A percentile compares a stretch with the other conserved stretches of the same genome.
Evolutionary conservation across 2,113 vertebrate species (phyloP).

Genomic region (Centropus bengalensis): DNA sequence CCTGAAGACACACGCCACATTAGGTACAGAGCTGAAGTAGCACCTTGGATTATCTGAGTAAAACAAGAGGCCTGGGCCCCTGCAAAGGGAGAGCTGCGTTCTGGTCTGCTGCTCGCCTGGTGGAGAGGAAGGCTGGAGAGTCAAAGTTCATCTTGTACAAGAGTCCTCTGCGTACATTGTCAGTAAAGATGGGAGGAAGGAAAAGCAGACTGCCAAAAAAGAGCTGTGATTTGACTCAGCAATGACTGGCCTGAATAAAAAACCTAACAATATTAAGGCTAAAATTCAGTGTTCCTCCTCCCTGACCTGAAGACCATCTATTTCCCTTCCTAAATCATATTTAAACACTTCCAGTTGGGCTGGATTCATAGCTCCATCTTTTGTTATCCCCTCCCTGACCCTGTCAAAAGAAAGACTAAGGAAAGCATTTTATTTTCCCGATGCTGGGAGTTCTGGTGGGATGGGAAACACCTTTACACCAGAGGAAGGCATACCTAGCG

Average conservation of each 20-base stretch:
- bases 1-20: neutral
- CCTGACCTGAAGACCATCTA: neutral
- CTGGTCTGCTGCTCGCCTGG: neutral
- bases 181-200: neutral
- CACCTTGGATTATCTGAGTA: constrained; percentile 30
- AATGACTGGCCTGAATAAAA: neutral
- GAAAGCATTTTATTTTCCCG: constrained; percentile 13
- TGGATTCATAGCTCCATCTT: neutral
- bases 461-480: constrained; percentile 38
- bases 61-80: neutral
- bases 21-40: constrained; percentile 43
- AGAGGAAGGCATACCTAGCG: neutral
- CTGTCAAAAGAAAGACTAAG: neutral
- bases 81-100: neutral
- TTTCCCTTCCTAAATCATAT: neutral
- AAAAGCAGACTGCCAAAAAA: neutral
- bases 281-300: neutral
- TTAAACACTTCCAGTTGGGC: neutral
- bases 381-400: neutral
- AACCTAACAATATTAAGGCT: neutral
- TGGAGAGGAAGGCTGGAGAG: neutral
- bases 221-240: neutral
- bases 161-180: neutral
- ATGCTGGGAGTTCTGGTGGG: neutral
- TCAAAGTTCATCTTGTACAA: neutral